phyloP scores from a whole-genome alignment of 2,888 invertebrate species.

The Escarpia spicata region DNA sequence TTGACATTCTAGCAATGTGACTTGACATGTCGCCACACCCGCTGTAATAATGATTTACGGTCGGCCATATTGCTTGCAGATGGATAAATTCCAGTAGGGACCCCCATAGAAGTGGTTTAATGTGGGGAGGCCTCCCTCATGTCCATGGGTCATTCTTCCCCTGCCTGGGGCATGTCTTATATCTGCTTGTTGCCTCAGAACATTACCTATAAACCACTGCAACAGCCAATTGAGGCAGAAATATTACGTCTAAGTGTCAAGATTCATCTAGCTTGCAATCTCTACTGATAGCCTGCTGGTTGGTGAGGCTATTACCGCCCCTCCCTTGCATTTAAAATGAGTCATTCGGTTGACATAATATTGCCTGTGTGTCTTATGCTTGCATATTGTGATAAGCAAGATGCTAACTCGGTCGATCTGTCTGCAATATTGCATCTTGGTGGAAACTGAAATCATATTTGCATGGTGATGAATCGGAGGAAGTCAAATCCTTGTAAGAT shows the following conservation, averaged over 20 bases:
- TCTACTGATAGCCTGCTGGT: background rate
- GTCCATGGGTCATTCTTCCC: background rate
- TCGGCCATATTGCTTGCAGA: background rate
- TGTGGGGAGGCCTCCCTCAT: background rate
- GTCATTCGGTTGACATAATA: background rate
- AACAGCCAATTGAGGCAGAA: background rate
- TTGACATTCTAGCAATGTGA: background rate
- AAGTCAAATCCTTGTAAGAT: no score
- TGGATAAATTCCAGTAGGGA: background rate
- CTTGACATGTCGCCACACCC: background rate
- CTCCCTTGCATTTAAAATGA: background rate
- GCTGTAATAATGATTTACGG: conserved; percentile 16
- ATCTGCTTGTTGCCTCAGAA: background rate
- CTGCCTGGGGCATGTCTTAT: background rate
- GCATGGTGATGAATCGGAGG: no score
- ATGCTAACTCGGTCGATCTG: background rate
- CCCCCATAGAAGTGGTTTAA: background rate
- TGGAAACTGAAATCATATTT: no score
- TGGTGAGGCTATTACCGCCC: background rate
- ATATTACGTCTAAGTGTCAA: background rate
- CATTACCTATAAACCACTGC: background rate
- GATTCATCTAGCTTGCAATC: background rate
- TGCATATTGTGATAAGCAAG: background rate
- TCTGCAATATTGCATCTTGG: no score
- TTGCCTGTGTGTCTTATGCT: background rate